Evolutionary conservation across 2,888 invertebrate genomes (phyloP), one percentile per base, ranked within the genome.

Genomic region (Melinaea menophilus): DNA sequence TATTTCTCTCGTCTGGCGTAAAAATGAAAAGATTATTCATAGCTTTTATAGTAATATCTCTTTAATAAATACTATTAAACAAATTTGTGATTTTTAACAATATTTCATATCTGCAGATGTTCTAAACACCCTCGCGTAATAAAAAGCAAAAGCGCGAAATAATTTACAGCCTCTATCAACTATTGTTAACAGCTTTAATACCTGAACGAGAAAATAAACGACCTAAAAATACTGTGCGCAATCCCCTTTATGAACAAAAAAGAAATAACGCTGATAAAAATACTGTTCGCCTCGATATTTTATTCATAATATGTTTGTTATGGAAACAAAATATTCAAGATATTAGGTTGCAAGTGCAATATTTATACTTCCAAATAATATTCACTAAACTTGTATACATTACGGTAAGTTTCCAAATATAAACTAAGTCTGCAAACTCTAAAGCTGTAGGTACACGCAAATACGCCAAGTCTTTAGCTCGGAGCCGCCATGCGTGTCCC

Each of bases 401-500:
- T 35, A 56, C 7, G 13, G 55, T 7, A 5, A 34, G 37, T 56
- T 56, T 35, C 4, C 13, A 35, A 56, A 35, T 56, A 35, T 35
- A 34, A 56, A n/a, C 55, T 35, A 13, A 56, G 56, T 63, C 63
- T 58, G 66, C 61, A 55, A 60, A 46, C 57, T 55, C 13, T 58
- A 55, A 41, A 65, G 59, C 58, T 58, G 61, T 58, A 63, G 61
- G 41, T 41, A 9, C 9, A 62, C 66, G 64, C 71, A 64, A 65
- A 65, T 58, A 60, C 59, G 62, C 56, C 67, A 71, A 71, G 68
- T 69, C 73, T 70, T 72, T 70, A 72, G 64, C 69, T 69, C 31
- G 51, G 11, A 22, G 51, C 51, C 51, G 51, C 51, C 57, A 57
- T 60, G 68, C 76, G 75, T 74, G 74, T 71, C 75, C 76, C 84